Evolutionary conservation across 2,888 invertebrate species (phyloP).

Genomic region (Phania funesta): DNA sequence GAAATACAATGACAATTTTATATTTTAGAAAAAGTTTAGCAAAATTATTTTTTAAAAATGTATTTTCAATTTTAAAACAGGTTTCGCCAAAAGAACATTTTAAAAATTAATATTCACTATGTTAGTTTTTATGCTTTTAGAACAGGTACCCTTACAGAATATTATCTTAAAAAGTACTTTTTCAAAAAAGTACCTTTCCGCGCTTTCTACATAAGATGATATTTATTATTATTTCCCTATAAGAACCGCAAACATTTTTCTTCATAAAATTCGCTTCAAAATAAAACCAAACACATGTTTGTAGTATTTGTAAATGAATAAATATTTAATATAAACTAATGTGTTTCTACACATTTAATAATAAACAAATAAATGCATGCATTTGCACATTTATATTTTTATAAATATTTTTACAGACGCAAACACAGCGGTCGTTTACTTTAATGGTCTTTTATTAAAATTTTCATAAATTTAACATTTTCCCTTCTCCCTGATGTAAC

Average conservation of each 20-base stretch:
- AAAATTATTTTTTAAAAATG: too few species aligned
- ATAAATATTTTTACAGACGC: neutral
- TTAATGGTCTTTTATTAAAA: conserved; percentile 64
- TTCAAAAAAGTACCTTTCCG: neutral
- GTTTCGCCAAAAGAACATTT: neutral
- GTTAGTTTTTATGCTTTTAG: too few species aligned
- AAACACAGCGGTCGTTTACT: conserved; percentile 51
- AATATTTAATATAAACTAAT: neutral
- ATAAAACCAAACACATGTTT: neutral
- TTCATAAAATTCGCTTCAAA: neutral
- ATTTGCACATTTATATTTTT: neutral
- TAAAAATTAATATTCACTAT: too few species aligned
- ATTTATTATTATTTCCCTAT: too few species aligned
- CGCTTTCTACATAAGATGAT: too few species aligned
- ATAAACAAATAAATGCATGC: neutral
- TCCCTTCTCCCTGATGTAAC: conserved; percentile 54
- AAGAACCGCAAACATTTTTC: too few species aligned
- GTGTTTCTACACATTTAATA: neutral
- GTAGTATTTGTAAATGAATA: neutral
- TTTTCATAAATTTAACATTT: conserved; percentile 62
- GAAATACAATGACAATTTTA: too few species aligned
- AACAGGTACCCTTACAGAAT: neutral
- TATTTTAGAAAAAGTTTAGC: too few species aligned
- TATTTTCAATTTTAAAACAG: neutral
- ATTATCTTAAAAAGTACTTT: neutral